Percentiles rank a stretch among this genome's conserved stretches.
phyloP scores from a whole-genome alignment of 2,113 vertebrate genomes.

The Astur gentilis region DNA sequence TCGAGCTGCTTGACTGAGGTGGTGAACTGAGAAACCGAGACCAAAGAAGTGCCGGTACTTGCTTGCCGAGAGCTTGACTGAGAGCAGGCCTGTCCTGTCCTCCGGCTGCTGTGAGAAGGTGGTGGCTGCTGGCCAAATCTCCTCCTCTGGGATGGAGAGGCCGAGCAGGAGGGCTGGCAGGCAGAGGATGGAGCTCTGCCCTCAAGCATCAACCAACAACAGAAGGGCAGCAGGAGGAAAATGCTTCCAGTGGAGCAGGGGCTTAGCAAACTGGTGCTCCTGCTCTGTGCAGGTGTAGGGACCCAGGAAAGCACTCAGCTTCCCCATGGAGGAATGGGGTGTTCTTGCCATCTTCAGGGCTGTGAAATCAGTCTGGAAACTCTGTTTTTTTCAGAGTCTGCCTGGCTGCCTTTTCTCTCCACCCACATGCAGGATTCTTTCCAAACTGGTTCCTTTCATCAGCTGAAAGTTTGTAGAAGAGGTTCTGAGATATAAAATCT shows the following conservation, averaged over 20 bases:
- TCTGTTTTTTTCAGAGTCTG: not conserved
- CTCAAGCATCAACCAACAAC: fast-evolving
- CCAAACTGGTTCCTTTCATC: not conserved
- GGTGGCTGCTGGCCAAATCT: not conserved
- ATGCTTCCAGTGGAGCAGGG: not conserved
- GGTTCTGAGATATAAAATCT: not conserved
- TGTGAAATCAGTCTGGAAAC: not conserved
- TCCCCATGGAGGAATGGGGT: not conserved
- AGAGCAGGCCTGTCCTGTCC: not conserved
- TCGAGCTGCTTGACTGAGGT: not conserved
- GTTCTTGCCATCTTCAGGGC: not conserved
- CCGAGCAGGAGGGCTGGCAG: not conserved
- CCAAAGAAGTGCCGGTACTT: not conserved
- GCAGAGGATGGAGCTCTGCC: not conserved
- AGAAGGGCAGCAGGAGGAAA: not conserved
- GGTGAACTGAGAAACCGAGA: not conserved
- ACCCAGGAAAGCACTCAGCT: not conserved
- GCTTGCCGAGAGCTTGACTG: not conserved
- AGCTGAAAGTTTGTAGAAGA: not conserved
- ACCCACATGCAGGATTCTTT: not conserved
- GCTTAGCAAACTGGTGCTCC: not conserved
- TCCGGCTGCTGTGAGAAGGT: not conserved
- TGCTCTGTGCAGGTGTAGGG: not conserved
- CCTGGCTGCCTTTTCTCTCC: not conserved
- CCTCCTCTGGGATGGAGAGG: not conserved